These are phyloP conservation scores for Rhynchophorus ferrugineus DNA, from an alignment of 1,140 invertebrate genomes.

Conservation along the genomic window DNA sequence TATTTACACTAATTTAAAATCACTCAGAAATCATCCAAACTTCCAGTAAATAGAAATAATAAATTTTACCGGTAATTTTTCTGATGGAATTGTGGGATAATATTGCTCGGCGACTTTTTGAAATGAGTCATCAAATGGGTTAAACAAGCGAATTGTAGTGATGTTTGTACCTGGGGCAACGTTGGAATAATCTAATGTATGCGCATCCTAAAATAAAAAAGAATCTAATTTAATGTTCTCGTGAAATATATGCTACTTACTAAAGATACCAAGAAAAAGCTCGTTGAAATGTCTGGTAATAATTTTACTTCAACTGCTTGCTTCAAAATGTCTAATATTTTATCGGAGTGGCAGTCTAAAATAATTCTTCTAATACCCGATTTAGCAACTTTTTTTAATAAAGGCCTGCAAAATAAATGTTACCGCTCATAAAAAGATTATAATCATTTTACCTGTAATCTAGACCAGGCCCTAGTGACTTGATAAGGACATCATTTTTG, in stretches of 20 bases:
- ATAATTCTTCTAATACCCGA: slow-evolving; percentile 66
- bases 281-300: slow-evolving; percentile 58
- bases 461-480: slow-evolving; percentile 50
- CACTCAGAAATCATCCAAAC: too few species aligned
- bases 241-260: slow-evolving; percentile 23
- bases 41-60: too few species aligned
- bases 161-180: slow-evolving; percentile 59
- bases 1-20: too few species aligned
- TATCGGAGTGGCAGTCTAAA: slow-evolving; percentile 65
- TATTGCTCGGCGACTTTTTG: slow-evolving; percentile 39
- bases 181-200: slow-evolving; percentile 29
- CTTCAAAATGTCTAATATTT: slow-evolving; percentile 56
- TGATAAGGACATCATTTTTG: slow-evolving; percentile 50
- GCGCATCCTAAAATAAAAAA: slow-evolving; percentile 32
- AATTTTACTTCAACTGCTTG: slow-evolving; percentile 77
- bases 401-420: slow-evolving; percentile 50
- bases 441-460: slow-evolving; percentile 48
- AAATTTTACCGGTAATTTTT: slow-evolving; percentile 13
- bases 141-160: slow-evolving; percentile 63
- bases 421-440: not conserved
- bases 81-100: slow-evolving; percentile 7
- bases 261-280: slow-evolving; percentile 50
- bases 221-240: too few species aligned
- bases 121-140: slow-evolving; percentile 47
- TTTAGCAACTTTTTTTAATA: slow-evolving; percentile 69